phyloP scores from a whole-genome alignment of 1,140 invertebrate species.

The Diabrotica undecimpunctata region DNA sequence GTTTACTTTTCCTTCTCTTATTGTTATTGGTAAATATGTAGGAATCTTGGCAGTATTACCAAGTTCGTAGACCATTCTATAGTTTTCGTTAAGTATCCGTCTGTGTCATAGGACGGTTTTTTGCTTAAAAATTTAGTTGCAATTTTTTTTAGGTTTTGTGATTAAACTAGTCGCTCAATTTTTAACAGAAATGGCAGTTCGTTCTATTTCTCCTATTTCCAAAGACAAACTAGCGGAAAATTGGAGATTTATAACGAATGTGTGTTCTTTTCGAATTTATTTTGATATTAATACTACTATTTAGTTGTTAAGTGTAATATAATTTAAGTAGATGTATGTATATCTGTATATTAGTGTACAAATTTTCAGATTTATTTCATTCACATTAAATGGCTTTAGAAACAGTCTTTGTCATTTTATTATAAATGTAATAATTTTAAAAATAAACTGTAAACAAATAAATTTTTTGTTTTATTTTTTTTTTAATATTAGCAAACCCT shows the following conservation, averaged over 20 bases:
- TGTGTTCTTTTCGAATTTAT: conserved; percentile 19
- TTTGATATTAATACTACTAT: conserved; percentile 24
- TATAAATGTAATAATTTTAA: conserved; percentile 25
- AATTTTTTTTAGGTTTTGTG: conserved; percentile 42
- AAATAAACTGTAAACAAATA: conserved; percentile 7
- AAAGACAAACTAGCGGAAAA: not conserved
- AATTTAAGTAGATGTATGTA: conserved; percentile 30
- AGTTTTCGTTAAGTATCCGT: too few species aligned
- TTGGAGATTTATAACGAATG: conserved; percentile 18
- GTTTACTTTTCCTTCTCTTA: too few species aligned
- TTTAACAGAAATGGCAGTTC: conserved; percentile 22
- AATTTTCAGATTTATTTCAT: conserved; percentile 29
- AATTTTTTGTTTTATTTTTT: not conserved
- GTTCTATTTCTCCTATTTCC: conserved; percentile 5
- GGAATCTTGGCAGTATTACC: too few species aligned
- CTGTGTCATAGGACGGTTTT: not conserved
- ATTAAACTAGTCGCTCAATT: conserved; percentile 43
- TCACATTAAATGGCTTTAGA: conserved; percentile 32
- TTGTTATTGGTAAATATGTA: too few species aligned
- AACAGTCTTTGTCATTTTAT: conserved; percentile 24
- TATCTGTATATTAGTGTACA: conserved; percentile 39
- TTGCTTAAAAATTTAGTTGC: conserved; percentile 26
- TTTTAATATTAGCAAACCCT: not conserved
- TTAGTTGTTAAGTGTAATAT: conserved; percentile 21
- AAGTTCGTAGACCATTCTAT: too few species aligned